Base-by-base conservation (phyloP, 2,113 vertebrate species). In the Dromaius novaehollandiae region DNA sequence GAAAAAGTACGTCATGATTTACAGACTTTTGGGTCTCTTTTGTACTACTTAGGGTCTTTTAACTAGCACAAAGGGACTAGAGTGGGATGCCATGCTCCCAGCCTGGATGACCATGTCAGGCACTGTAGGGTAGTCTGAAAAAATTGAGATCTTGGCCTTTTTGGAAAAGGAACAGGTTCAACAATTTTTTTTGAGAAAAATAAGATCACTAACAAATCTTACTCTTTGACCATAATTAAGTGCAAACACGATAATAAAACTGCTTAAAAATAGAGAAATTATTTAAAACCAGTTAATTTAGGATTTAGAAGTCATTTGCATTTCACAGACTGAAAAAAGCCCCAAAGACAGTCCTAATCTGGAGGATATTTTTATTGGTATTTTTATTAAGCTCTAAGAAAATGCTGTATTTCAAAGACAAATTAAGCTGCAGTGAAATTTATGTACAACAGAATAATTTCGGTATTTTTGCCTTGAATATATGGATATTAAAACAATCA, bases 281-380 rank as follows among this genome's bases (percentile, higher is more conserved):
- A 70, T 66, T 94, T 95, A 32, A 95, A 95, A 81, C 10, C 25
- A n/a, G 44, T 74, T 91, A 86, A 64, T 92, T 87, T 71, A 91
- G 50, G 64, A 66, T 83, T 93, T 95, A 24, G 25, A 92, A 94
- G 20, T 56, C 82, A 89, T 96, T 95, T 94, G 58, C 68, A 88
- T 91, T 90, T 96, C 55, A 77, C 48, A 95, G 55, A 55, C 44
- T 55, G 19, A 50, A 88, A 88, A 82, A 60, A 46, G 11, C 12
- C 74, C 51, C 18, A 83, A 91, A 88, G 71, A 91, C 26, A 85
- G 34, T 4, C 4, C 7, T 91, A 61, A 86, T 28, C 8, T 36
- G 18, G 24, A 11, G 9, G 51, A 42, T 53, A 68, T 63, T 78
- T 86, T 65, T 73, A 53, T 20, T 82, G 25, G 3, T 84, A 50